Percentiles rank a stretch among this genome's conserved stretches.
These are phyloP conservation scores for Prosopocoilus inquinatus DNA, from an alignment of 2,888 invertebrate genomes.

Conservation along the genomic window DNA sequence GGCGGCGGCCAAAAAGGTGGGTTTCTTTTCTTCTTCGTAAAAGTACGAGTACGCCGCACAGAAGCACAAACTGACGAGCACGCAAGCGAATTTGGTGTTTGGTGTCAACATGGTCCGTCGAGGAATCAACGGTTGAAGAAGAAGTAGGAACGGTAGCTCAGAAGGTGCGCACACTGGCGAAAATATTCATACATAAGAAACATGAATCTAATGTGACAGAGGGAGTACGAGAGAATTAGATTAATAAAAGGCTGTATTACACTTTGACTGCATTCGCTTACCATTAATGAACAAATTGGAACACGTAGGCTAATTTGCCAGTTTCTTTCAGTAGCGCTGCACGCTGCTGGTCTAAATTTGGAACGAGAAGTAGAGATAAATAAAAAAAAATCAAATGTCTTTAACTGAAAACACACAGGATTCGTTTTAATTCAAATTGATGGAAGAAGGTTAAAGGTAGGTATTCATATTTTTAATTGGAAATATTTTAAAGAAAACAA, in stretches of 20 bases:
- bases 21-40: slow-evolving; percentile 43
- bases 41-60: slow-evolving; percentile 33
- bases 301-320: too few relatives aligned
- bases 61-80: slow-evolving; percentile 20
- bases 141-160: neutral
- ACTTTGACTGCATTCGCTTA: slow-evolving; percentile 1
- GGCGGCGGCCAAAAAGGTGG: slow-evolving; percentile 57
- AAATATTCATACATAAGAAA: neutral
- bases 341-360: neutral
- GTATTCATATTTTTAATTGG: too few relatives aligned
- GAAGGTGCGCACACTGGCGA: neutral
- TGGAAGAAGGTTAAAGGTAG: too few relatives aligned
- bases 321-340: too few relatives aligned
- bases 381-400: too few relatives aligned
- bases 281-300: too few relatives aligned
- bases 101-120: too few relatives aligned
- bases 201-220: slow-evolving; percentile 21
- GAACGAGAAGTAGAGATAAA: neutral
- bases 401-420: too few relatives aligned
- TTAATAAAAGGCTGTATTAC: slow-evolving; percentile 26
- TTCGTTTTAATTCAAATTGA: too few relatives aligned
- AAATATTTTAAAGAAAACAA: too few relatives aligned
- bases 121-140: too few relatives aligned
- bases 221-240: slow-evolving; percentile 30
- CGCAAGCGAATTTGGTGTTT: too few relatives aligned